A percentile compares a stretch with the other conserved stretches of the same genome.
phyloP scores from a whole-genome alignment of 2,113 vertebrate genomes.

The Camelus bactrianus region DNA sequence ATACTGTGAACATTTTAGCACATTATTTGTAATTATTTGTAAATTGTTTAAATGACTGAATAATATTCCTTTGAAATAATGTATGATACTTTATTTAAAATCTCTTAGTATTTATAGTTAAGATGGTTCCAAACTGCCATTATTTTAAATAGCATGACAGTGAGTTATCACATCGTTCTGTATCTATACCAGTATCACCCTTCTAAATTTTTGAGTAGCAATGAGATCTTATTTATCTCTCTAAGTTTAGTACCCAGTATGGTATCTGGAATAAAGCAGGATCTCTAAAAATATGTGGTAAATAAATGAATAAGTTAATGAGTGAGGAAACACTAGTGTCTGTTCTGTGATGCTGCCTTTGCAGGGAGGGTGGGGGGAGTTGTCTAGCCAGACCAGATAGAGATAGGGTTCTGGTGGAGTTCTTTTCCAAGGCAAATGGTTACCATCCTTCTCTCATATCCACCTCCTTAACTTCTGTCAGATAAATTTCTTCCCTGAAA shows the following conservation, averaged over 20 bases:
- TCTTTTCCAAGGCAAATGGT: background rate
- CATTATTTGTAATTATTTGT: constrained; percentile 27
- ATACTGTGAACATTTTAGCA: background rate
- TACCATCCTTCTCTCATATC: background rate
- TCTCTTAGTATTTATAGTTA: background rate
- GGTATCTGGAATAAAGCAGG: background rate
- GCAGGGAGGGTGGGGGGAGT: background rate
- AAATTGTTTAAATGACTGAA: constrained; percentile 1
- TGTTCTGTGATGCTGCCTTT: background rate
- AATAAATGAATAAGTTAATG: background rate
- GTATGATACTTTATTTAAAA: constrained; percentile 39
- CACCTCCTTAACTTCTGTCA: background rate
- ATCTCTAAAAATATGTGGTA: background rate
- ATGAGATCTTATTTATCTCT: background rate
- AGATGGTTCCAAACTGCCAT: background rate
- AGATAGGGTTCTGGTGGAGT: background rate
- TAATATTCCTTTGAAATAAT: constrained; percentile 13
- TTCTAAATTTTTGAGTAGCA: background rate
- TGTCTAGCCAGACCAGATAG: background rate
- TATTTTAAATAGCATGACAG: constrained; percentile 42
- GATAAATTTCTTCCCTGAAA: constrained; percentile 53
- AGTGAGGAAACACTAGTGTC: background rate
- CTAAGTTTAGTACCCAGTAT: background rate
- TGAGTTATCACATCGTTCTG: constrained; percentile 2
- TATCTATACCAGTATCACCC: background rate